phyloP scores from a whole-genome alignment of 2,113 vertebrate genomes.

The Boulengeromyrus knoepffleri region DNA sequence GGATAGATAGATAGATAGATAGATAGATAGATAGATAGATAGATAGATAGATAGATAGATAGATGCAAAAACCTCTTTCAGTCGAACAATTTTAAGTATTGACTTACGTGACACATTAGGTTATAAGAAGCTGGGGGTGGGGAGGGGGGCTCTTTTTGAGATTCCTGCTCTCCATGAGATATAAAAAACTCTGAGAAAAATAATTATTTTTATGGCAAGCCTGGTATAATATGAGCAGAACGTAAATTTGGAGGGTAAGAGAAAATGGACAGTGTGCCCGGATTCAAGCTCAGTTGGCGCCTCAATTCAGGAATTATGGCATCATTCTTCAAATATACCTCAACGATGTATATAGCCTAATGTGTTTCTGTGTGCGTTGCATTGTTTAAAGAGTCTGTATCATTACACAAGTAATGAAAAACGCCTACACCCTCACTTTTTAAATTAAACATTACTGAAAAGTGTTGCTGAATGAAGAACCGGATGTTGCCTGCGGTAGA shows the following conservation, averaged over 20 bases:
- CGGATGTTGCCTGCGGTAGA: neutral
- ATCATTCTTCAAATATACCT: neutral
- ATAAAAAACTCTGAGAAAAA: neutral
- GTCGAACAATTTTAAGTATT: neutral
- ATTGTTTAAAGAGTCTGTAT: neutral
- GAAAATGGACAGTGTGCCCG: neutral
- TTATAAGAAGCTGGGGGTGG: neutral
- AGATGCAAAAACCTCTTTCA: neutral
- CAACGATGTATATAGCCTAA: neutral
- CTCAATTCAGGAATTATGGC: neutral
- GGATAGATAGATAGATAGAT: neutral
- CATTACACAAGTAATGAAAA: neutral
- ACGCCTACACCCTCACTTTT: neutral
- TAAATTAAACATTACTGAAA: neutral
- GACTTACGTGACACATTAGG: neutral
- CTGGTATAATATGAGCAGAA: neutral
- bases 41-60: neutral
- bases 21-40: no score
- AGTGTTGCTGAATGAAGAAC: neutral
- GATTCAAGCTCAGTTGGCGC: neutral
- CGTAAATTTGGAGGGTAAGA: neutral
- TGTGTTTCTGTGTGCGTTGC: neutral
- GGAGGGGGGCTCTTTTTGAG: neutral
- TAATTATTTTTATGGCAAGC: neutral
- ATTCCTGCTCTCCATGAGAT: neutral